A percentile compares a stretch with the other conserved stretches of the same genome.
These are phyloP conservation scores for Apogon talboti DNA, from an alignment of 2,797 vertebrate species.

Conservation along the genomic window DNA sequence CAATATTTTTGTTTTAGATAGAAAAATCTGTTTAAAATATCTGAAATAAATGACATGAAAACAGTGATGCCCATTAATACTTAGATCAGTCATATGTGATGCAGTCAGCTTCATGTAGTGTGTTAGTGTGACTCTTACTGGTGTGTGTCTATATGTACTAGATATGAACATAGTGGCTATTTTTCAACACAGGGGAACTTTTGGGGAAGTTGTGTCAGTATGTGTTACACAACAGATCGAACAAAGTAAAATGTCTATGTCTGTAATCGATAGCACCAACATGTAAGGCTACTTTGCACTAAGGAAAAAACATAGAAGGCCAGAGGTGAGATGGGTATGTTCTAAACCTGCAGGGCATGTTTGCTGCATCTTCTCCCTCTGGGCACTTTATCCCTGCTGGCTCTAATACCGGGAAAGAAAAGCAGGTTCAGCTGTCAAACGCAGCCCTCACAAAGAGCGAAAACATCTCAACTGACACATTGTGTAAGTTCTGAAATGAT, in stretches of 20 bases:
- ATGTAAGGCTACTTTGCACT: constrained; percentile 14
- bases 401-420: neutral
- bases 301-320: constrained; percentile 8
- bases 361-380: constrained; percentile 13
- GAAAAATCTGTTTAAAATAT: constrained; percentile 15
- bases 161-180: neutral
- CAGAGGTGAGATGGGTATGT: constrained; percentile 5
- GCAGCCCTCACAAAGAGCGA: neutral
- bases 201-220: neutral
- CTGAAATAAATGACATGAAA: constrained; percentile 1
- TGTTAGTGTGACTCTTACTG: neutral
- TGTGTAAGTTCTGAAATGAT: neutral
- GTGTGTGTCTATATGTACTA: neutral
- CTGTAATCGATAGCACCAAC: neutral
- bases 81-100: neutral
- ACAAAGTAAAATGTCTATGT: too few species aligned
- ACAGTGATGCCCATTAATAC: neutral
- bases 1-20: too few species aligned
- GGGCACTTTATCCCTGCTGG: constrained; percentile 7
- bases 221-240: too few species aligned
- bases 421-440: constrained; percentile 19
- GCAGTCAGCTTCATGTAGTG: neutral
- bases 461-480: neutral
- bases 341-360: constrained; percentile 30
- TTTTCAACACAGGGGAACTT: neutral